Evolutionary conservation across 2,888 invertebrate genomes (phyloP).

Genomic region (Baccha elongata): DNA sequence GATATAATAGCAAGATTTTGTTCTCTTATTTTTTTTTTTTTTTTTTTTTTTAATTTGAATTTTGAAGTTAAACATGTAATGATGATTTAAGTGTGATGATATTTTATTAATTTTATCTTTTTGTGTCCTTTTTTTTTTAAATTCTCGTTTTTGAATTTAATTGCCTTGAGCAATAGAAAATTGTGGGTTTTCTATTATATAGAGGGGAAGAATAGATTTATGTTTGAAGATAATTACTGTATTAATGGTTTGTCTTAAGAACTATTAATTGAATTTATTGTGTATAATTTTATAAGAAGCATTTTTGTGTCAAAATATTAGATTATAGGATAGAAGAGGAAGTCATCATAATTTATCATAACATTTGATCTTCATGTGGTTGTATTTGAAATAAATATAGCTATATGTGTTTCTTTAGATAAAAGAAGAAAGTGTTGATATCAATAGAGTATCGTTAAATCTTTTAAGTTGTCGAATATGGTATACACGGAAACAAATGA

Average conservation of each 20-base stretch:
- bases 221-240: background rate
- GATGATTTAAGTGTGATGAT: constrained; percentile 65
- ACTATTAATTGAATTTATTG: no score
- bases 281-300: no score
- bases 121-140: background rate
- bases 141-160: constrained; percentile 6
- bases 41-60: constrained; percentile 20
- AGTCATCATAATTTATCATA: background rate
- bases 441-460: no score
- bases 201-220: constrained; percentile 3
- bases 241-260: background rate
- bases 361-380: no score
- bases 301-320: background rate
- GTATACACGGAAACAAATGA: no score
- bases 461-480: no score
- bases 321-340: background rate
- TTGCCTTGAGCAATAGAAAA: constrained; percentile 3
- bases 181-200: constrained; percentile 9
- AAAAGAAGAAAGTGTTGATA: no score
- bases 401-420: no score
- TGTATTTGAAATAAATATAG: no score
- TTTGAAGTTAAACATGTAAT: constrained; percentile 51
- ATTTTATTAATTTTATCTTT: constrained; percentile 62
- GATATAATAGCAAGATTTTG: no score
- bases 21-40: constrained; percentile 15